A percentile compares a stretch with the other conserved stretches of the same genome.
These are phyloP conservation scores for Diabrotica virgifera DNA, from an alignment of 1,140 invertebrate genomes.

Conservation along the genomic window DNA sequence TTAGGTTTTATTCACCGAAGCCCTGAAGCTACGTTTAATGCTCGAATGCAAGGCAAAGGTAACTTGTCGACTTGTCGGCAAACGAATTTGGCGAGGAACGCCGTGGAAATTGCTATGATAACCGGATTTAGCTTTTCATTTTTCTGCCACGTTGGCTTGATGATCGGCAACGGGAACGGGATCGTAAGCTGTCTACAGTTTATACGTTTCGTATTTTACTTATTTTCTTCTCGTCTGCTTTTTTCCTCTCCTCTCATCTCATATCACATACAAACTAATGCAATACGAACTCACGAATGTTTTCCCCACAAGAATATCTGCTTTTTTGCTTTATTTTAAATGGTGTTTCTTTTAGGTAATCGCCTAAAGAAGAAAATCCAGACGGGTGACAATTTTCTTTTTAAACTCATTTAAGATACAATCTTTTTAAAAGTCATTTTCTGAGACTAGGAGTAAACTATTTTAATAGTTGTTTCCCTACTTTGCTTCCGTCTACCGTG, in stretches of 20 bases:
- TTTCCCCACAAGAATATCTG: background rate
- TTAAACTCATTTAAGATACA: too few relatives aligned
- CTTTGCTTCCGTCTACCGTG: too few relatives aligned
- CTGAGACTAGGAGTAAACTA: too few relatives aligned
- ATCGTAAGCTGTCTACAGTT: constrained; percentile 34
- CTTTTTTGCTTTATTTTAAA: background rate
- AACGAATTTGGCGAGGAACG: constrained; percentile 39
- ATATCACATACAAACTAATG: background rate
- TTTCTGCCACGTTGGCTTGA: constrained; percentile 51
- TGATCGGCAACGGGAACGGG: constrained; percentile 41
- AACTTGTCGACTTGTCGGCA: constrained; percentile 21
- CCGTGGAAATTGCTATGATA: constrained; percentile 50
- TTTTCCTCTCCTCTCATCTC: background rate
- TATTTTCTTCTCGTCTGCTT: constrained; percentile 26
- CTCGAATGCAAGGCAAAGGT: constrained; percentile 33
- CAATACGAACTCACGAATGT: background rate
- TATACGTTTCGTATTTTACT: constrained; percentile 46
- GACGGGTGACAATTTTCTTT: background rate
- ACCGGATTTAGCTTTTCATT: constrained; percentile 53
- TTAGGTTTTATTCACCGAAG: constrained; percentile 6
- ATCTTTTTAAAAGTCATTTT: too few relatives aligned
- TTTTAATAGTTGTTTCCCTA: too few relatives aligned
- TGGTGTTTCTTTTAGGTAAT: background rate
- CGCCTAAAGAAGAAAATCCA: background rate
- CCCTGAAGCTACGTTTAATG: constrained; percentile 26